Conservation (phyloP, 1,140 invertebrate genomes). For the Drosophila asahinai region DNA sequence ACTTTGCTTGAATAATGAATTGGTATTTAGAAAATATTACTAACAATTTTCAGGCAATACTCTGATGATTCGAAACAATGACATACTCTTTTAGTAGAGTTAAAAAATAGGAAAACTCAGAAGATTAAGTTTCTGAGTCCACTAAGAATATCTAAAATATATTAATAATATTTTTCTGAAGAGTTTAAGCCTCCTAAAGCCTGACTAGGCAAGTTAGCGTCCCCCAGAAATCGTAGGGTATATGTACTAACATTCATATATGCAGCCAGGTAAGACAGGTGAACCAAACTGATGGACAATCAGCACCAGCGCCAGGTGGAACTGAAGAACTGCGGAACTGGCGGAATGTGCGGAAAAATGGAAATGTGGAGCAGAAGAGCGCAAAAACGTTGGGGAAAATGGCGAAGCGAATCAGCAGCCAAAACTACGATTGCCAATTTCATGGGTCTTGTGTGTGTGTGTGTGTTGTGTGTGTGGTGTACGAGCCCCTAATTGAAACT, state of each 20-base stretch:
- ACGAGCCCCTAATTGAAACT: slow-evolving; percentile 33
- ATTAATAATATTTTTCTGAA: too few species aligned
- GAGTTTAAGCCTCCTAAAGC: too few species aligned
- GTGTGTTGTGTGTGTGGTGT: slow-evolving; percentile 5
- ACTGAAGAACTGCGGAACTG: background rate
- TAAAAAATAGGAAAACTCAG: too few species aligned
- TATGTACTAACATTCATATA: background rate
- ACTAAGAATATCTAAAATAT: too few species aligned
- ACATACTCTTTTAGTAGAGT: too few species aligned
- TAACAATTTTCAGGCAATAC: too few species aligned
- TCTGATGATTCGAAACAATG: too few species aligned
- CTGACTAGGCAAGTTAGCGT: too few species aligned
- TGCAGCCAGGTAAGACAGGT: background rate
- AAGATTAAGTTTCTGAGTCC: too few species aligned
- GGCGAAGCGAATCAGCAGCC: slow-evolving; percentile 29
- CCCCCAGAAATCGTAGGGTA: background rate
- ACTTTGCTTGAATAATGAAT: too few species aligned
- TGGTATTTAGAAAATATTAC: too few species aligned
- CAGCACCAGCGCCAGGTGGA: slow-evolving; percentile 2
- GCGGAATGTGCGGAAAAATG: background rate
- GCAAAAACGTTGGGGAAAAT: slow-evolving; percentile 11
- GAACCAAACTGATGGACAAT: slow-evolving; percentile 33
- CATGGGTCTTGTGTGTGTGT: slow-evolving; percentile 19
- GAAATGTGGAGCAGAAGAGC: background rate
- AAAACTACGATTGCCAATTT: slow-evolving; percentile 47